Conservation (phyloP, 2,888 invertebrate genomes). For the Ptychoptera albimana region DNA sequence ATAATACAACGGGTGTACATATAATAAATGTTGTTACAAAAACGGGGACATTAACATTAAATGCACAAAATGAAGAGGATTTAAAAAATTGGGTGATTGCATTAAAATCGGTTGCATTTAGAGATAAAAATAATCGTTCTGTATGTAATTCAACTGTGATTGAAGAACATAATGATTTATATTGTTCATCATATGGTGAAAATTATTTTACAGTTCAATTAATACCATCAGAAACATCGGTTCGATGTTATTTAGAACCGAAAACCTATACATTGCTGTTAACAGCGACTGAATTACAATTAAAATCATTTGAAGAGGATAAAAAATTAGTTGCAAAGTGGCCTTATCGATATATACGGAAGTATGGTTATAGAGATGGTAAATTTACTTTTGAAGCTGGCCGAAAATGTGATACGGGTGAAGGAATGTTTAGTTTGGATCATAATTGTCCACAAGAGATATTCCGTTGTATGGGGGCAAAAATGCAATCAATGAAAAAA, state of each 20-base stretch:
- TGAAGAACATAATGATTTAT: constrained; percentile 79
- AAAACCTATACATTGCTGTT: constrained; percentile 57
- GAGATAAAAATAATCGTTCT: constrained; percentile 37
- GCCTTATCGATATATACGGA: constrained; percentile 70
- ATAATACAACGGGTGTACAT: constrained; percentile 36
- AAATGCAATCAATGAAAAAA: constrained; percentile 80
- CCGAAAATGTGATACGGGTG: constrained; percentile 71
- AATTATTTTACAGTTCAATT: constrained; percentile 65
- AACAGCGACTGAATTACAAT: constrained; percentile 57
- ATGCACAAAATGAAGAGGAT: constrained; percentile 46
- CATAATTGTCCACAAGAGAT: constrained; percentile 72
- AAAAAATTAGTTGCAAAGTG: constrained; percentile 49
- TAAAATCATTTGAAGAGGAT: constrained; percentile 45
- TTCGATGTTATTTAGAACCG: constrained; percentile 54
- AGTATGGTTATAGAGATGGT: constrained; percentile 73
- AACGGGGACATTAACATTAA: constrained; percentile 44
- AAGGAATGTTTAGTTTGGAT: constrained; percentile 66
- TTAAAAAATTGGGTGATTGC: constrained; percentile 63
- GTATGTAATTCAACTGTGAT: constrained; percentile 32
- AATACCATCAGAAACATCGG: constrained; percentile 62
- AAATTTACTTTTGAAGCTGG: constrained; percentile 82
- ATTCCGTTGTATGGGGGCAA: constrained; percentile 61
- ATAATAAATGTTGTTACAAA: constrained; percentile 53
- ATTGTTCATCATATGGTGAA: constrained; percentile 64
- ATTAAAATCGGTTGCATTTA: constrained; percentile 67